Evolutionary conservation across 2,888 invertebrate genomes (phyloP).

Genomic region (Eilema sororculum): DNA sequence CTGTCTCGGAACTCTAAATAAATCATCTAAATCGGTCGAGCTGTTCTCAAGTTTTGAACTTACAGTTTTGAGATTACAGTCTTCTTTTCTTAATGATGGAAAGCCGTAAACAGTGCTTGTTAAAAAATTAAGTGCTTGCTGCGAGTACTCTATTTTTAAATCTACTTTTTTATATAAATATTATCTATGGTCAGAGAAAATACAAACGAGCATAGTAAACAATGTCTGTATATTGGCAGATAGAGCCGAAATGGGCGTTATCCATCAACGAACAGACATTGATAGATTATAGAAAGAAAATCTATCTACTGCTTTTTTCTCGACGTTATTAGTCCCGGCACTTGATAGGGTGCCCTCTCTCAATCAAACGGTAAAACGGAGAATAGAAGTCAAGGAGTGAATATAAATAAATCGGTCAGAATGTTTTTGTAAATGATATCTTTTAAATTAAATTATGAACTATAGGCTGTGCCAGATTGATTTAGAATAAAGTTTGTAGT

Average conservation of each 20-base stretch:
- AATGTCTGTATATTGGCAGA: background rate
- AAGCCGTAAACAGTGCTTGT: no score
- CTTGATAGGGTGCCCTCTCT: background rate
- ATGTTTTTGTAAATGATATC: no score
- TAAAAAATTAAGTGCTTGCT: no score
- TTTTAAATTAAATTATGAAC: background rate
- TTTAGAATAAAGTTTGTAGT: no score
- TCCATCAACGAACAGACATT: slow-evolving; percentile 3
- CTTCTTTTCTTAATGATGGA: no score
- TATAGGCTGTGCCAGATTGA: no score
- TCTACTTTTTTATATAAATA: background rate
- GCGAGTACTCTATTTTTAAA: no score
- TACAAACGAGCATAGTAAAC: background rate
- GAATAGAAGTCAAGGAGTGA: background rate
- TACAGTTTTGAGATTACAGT: no score
- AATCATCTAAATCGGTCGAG: no score
- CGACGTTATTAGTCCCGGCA: background rate
- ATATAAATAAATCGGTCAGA: background rate
- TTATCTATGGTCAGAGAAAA: background rate
- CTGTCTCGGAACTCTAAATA: no score
- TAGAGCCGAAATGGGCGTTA: background rate
- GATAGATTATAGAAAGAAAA: slow-evolving; percentile 9
- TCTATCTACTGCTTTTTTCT: background rate
- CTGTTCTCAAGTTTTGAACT: no score
- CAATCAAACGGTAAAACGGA: background rate